Conservation (phyloP, 1,140 invertebrate genomes). For the Euwallacea fornicatus region DNA sequence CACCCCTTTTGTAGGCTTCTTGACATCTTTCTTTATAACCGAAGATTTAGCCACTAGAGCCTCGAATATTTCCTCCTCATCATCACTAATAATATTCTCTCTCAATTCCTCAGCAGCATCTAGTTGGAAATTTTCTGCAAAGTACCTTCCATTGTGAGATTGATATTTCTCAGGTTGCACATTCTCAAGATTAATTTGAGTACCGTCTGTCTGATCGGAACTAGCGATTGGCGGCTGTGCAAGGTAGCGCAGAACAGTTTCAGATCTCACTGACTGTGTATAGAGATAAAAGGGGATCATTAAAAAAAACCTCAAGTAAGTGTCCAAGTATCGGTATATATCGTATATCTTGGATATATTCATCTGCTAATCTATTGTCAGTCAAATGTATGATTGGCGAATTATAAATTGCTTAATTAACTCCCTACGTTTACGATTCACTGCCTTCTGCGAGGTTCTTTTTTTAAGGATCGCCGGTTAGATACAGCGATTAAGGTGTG, state of each 20-base stretch:
- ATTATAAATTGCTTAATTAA: too few relatives aligned
- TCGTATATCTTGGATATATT: too few relatives aligned
- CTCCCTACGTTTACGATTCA: too few relatives aligned
- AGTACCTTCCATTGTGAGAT: not conserved
- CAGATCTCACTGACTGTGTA: conserved; percentile 19
- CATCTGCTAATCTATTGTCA: too few relatives aligned
- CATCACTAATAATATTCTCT: conserved; percentile 8
- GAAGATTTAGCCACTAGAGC: not conserved
- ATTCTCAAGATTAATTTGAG: not conserved
- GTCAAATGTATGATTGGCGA: too few relatives aligned
- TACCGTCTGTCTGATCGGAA: not conserved
- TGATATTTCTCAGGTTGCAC: not conserved
- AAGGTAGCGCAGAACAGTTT: conserved; percentile 15
- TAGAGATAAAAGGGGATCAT: conserved; percentile 6
- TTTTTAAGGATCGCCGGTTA: too few relatives aligned
- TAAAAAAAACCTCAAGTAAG: too few relatives aligned
- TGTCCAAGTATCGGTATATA: too few relatives aligned
- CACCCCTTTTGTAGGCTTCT: not conserved
- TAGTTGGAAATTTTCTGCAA: not conserved
- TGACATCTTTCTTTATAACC: conserved; percentile 2
- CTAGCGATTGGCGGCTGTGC: not conserved
- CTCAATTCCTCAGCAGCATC: conserved; percentile 5
- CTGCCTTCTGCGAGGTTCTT: too few relatives aligned
- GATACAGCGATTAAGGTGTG: too few relatives aligned
- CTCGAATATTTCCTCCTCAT: conserved; percentile 21